phyloP scores from a whole-genome alignment of 2,797 vertebrate genomes.

The Alcedo quadribrachys region DNA sequence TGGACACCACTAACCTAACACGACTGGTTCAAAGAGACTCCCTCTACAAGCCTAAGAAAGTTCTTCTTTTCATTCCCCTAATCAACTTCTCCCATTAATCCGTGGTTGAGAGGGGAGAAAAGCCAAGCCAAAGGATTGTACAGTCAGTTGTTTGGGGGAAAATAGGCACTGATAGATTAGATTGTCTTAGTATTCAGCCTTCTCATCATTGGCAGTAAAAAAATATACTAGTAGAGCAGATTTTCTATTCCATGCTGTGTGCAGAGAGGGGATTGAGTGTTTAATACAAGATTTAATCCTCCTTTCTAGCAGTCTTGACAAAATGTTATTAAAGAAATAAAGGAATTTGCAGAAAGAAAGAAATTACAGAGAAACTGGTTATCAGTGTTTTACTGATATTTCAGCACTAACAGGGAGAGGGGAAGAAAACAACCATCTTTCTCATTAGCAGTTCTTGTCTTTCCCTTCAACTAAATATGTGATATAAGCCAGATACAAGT shows the following conservation, averaged over 20 bases:
- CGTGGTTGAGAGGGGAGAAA: neutral
- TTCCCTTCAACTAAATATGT: neutral
- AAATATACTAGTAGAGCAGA: neutral
- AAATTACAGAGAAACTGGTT: neutral
- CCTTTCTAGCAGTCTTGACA: neutral
- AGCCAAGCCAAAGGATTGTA: neutral
- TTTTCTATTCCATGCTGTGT: neutral
- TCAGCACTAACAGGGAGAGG: neutral
- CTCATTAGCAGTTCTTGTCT: slow-evolving; percentile 43
- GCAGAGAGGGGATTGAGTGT: neutral
- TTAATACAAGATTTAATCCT: neutral
- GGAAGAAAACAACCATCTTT: neutral
- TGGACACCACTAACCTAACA: slow-evolving; percentile 51
- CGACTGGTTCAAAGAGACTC: slow-evolving; percentile 56
- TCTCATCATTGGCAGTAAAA: neutral
- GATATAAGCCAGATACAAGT: slow-evolving; percentile 27
- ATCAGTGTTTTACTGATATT: neutral
- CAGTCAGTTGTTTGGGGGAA: neutral
- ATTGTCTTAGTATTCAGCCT: neutral
- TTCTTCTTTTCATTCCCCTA: slow-evolving; percentile 38
- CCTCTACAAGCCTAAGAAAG: neutral
- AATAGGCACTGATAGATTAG: neutral
- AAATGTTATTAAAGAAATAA: neutral
- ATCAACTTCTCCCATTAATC: slow-evolving; percentile 35
- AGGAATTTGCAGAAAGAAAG: neutral